phyloP scores from a whole-genome alignment of 2,113 vertebrate genomes.

The Mus musculus region GRCm39 chr9:17354501-17355000 shows the following conservation, averaged over 20 bases:
- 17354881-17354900: not conserved
- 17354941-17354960: not conserved
- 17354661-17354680: not conserved
- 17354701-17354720: not conserved
- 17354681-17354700: not conserved
- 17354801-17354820: not conserved
- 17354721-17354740: not conserved
- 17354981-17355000: not conserved
- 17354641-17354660: not conserved
- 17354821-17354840: not conserved
- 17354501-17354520: not conserved
- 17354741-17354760: not conserved
- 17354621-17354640: not conserved
- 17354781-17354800: not conserved
- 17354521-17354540: not conserved
- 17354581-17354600: not conserved
- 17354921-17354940: not conserved
- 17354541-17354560: not conserved
- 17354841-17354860: not conserved
- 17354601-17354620: not conserved
- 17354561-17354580: conserved; percentile 14
- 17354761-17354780: not conserved
- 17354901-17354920: not conserved
- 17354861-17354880: not conserved
- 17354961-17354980: not conserved